Percentiles rank a stretch among this genome's conserved stretches.
Conservation (phyloP, 2,888 invertebrate genomes). For the Cataglyphis livida region DNA sequence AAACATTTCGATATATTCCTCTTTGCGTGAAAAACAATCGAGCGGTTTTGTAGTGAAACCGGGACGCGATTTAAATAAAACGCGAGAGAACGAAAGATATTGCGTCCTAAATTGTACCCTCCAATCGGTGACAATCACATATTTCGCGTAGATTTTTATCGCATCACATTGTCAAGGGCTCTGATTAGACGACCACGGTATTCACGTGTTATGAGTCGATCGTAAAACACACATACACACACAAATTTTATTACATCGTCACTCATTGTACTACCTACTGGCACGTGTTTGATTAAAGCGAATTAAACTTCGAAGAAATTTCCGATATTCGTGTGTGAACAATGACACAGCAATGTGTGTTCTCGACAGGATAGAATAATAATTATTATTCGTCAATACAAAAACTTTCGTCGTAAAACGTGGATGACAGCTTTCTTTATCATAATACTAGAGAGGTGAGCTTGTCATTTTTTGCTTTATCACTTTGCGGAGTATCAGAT, state of each 20-base stretch:
- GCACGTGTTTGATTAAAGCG: constrained; percentile 20
- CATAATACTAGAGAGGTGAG: no score
- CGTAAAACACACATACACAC: background rate
- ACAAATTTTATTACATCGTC: constrained; percentile 56
- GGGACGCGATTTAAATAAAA: constrained; percentile 47
- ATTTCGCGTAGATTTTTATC: constrained; percentile 69
- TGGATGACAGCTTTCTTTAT: background rate
- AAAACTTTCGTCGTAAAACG: background rate
- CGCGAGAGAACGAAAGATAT: constrained; percentile 57
- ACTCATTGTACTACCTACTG: constrained; percentile 53
- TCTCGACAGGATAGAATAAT: constrained; percentile 1
- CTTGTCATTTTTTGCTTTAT: background rate
- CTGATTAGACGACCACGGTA: constrained; percentile 67
- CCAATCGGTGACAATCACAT: constrained; percentile 58
- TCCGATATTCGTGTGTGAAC: background rate
- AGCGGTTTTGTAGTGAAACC: constrained; percentile 17
- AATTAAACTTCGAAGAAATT: constrained; percentile 14
- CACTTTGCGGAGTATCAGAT: background rate
- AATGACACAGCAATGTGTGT: background rate
- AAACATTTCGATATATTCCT: background rate
- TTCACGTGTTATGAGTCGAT: constrained; percentile 50
- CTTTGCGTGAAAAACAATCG: constrained; percentile 10
- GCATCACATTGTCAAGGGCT: constrained; percentile 52
- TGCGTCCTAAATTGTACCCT: constrained; percentile 48
- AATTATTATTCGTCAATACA: constrained; percentile 3